Evolutionary conservation across 2,113 vertebrate genomes (phyloP).

Genomic region (Bucco capensis): DNA sequence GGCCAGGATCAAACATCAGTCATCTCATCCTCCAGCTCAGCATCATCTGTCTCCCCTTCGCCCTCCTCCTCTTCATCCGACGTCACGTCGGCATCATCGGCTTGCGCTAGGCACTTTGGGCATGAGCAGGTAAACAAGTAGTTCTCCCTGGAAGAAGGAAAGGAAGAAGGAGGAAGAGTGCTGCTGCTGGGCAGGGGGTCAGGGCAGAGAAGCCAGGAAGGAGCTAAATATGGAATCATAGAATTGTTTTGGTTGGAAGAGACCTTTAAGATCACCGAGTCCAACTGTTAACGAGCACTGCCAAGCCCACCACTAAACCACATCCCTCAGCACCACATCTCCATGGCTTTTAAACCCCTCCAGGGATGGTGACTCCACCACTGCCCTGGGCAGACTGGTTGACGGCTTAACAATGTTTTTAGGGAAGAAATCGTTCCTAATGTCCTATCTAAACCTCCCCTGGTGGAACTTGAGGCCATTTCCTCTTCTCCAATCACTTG

Average conservation of each 20-base stretch:
- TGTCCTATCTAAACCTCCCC: too few species aligned
- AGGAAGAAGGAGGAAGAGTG: background rate
- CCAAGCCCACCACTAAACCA: background rate
- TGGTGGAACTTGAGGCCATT: too few species aligned
- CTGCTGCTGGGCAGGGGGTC: background rate
- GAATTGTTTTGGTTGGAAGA: background rate
- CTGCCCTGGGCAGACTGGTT: too few species aligned
- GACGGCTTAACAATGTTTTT: too few species aligned
- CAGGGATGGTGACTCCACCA: too few species aligned
- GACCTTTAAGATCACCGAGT: background rate
- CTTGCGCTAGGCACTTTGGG: slow-evolving; percentile 89
- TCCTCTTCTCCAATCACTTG: too few species aligned
- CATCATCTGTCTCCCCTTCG: slow-evolving; percentile 85
- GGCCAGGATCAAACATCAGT: slow-evolving; percentile 85
- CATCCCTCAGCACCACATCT: background rate
- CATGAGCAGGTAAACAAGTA: slow-evolving; percentile 96
- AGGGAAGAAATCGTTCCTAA: too few species aligned
- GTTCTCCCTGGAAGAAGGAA: slow-evolving; percentile 83
- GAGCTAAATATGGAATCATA: background rate
- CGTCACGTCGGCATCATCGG: slow-evolving; percentile 86
- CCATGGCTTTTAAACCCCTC: too few species aligned
- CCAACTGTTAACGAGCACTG: background rate
- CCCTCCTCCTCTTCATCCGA: slow-evolving; percentile 94
- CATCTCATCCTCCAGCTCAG: slow-evolving; percentile 96
- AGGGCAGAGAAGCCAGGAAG: background rate